These are phyloP conservation scores for Sebastes aleutianus DNA, from an alignment of 2,797 vertebrate genomes.

Conservation along the genomic window DNA sequence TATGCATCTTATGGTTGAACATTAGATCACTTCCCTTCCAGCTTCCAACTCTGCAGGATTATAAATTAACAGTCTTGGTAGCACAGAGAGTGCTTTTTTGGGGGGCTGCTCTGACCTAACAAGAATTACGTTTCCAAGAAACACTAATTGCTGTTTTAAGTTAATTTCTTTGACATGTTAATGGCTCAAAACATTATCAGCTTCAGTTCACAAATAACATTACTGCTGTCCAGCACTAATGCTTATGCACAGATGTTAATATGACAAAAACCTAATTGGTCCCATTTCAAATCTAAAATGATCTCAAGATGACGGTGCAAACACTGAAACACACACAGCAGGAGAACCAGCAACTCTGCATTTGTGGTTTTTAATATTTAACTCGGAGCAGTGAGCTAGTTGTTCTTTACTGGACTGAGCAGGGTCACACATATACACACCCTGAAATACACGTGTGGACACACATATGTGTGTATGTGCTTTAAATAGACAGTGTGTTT, in stretches of 20 bases:
- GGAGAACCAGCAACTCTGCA: constrained; percentile 16
- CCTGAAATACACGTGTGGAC: not conserved
- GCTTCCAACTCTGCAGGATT: not conserved
- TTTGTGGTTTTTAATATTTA: constrained; percentile 51
- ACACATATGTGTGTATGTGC: not conserved
- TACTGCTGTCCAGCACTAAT: not conserved
- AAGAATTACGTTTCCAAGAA: not conserved
- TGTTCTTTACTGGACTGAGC: constrained; percentile 31
- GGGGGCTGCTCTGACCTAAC: not conserved
- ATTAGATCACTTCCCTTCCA: no score
- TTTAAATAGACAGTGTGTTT: constrained; percentile 62
- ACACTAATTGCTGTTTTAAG: not conserved
- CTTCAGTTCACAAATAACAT: not conserved
- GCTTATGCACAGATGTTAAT: not conserved
- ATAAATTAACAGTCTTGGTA: not conserved
- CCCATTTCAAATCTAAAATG: not conserved
- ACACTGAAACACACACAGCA: constrained; percentile 1
- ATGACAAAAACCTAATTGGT: not conserved
- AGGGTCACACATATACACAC: constrained; percentile 12
- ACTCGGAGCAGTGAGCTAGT: not conserved
- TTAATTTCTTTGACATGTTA: not conserved
- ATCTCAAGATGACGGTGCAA: constrained; percentile 12
- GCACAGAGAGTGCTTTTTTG: not conserved
- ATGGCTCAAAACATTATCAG: not conserved
- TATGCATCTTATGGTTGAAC: no score